These are phyloP conservation scores for Melanaphis sacchari DNA, from an alignment of 1,140 invertebrate genomes.

Conservation along the genomic window DNA sequence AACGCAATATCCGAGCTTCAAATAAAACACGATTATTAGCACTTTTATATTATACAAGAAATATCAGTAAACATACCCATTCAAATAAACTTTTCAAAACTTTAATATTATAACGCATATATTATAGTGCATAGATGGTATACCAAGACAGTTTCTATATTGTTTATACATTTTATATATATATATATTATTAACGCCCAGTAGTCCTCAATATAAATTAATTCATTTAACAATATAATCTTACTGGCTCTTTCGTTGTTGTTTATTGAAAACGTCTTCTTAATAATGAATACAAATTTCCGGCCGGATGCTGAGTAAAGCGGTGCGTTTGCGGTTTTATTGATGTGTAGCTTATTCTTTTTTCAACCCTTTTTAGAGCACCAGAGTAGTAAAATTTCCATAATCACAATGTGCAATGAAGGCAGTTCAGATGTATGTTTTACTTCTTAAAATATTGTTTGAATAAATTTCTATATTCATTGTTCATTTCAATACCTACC, in stretches of 20 bases:
- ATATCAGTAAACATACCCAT: neutral
- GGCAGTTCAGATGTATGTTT: neutral
- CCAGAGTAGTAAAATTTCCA: neutral
- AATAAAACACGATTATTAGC: no score
- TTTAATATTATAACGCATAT: neutral
- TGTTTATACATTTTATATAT: neutral
- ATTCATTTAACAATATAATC: conserved; percentile 4
- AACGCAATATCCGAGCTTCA: neutral
- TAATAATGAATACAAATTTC: conserved; percentile 16
- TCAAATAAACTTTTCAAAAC: neutral
- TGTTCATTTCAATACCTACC: neutral
- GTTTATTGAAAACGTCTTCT: conserved; percentile 7
- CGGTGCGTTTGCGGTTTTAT: neutral
- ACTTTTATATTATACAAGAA: neutral
- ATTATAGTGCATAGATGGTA: neutral
- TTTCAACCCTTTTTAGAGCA: neutral
- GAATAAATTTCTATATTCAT: neutral
- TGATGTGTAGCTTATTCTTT: conserved; percentile 1
- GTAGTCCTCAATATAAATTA: neutral
- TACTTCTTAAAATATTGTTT: neutral
- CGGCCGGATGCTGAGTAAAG: neutral
- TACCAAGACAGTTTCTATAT: neutral
- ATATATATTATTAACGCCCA: neutral
- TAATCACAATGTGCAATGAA: neutral
- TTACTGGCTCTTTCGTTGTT: neutral